A percentile compares a stretch with the other conserved stretches of the same genome.
phyloP scores from a whole-genome alignment of 2,888 invertebrate genomes.

The Nowickia ferox region DNA sequence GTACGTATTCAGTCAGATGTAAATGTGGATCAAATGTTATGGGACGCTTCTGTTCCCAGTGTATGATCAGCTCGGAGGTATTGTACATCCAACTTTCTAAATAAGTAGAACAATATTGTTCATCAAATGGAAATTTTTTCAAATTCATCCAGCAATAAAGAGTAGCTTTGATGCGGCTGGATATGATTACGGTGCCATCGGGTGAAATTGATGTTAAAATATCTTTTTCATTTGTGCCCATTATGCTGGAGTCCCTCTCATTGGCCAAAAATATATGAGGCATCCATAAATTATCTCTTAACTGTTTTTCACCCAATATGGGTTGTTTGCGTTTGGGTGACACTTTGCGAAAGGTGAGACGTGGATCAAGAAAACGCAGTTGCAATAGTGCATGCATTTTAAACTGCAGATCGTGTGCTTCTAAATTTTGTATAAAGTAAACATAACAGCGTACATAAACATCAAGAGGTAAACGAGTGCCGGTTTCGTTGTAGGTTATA shows the following conservation, averaged over 20 bases:
- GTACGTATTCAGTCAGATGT: constrained; percentile 91
- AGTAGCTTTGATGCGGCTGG: constrained; percentile 90
- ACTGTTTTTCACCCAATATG: constrained; percentile 88
- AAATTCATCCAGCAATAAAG: constrained; percentile 94
- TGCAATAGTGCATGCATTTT: constrained; percentile 92
- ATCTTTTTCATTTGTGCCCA: constrained; percentile 90
- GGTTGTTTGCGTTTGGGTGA: constrained; percentile 87
- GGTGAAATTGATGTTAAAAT: constrained; percentile 91
- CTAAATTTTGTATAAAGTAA: constrained; percentile 92
- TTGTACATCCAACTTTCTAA: constrained; percentile 94
- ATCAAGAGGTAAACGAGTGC: constrained; percentile 86
- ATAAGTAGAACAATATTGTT: constrained; percentile 91
- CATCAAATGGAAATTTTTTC: constrained; percentile 94
- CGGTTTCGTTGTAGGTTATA: constrained; percentile 78
- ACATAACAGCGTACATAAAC: constrained; percentile 91
- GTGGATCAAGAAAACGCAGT: constrained; percentile 89
- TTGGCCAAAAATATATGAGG: constrained; percentile 92
- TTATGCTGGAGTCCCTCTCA: constrained; percentile 89
- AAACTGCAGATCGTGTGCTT: constrained; percentile 93
- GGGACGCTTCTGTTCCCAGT: constrained; percentile 90
- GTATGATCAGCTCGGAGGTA: constrained; percentile 88
- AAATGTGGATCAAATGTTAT: constrained; percentile 90
- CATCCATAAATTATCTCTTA: constrained; percentile 90
- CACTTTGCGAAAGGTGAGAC: constrained; percentile 87
- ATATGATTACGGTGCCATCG: constrained; percentile 91